Evolutionary conservation across 2,113 vertebrate species (phyloP).

Genomic region (Myotis davidii): DNA sequence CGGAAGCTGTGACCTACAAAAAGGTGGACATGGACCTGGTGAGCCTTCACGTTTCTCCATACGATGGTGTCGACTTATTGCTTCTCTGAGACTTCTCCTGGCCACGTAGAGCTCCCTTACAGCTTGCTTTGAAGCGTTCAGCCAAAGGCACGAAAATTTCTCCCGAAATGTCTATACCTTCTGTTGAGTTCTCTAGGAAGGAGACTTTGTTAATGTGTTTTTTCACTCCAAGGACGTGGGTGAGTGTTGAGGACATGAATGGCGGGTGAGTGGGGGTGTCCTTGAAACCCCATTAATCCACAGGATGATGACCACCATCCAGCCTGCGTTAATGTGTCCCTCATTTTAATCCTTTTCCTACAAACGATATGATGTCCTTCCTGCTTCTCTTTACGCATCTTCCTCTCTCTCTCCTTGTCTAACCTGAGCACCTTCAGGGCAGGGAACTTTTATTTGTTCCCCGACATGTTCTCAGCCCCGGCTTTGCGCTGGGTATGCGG

Average conservation of each 20-base stretch:
- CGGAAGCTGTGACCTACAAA: conserved; percentile 88
- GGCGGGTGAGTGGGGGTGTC: background rate
- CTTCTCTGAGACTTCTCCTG: background rate
- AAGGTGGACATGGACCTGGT: conserved; percentile 90
- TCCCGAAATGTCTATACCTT: background rate
- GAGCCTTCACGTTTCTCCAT: conserved; percentile 78
- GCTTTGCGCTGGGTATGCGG: background rate
- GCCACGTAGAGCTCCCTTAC: background rate
- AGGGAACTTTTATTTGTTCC: background rate
- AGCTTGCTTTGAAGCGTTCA: background rate
- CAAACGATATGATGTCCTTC: background rate
- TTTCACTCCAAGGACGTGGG: background rate
- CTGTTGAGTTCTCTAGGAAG: background rate
- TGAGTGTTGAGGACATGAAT: background rate
- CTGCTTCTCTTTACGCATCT: background rate
- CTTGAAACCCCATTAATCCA: accelerated
- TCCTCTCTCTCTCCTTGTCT: background rate
- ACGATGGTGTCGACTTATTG: background rate
- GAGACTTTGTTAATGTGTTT: background rate
- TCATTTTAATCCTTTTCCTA: background rate
- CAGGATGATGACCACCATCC: accelerated
- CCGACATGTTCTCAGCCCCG: background rate
- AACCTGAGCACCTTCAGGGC: background rate
- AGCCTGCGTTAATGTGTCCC: background rate
- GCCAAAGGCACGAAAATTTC: background rate